A percentile compares a stretch with the other conserved stretches of the same genome.
Conservation (phyloP, 2,113 vertebrate genomes). For the Alethe castanea region DNA sequence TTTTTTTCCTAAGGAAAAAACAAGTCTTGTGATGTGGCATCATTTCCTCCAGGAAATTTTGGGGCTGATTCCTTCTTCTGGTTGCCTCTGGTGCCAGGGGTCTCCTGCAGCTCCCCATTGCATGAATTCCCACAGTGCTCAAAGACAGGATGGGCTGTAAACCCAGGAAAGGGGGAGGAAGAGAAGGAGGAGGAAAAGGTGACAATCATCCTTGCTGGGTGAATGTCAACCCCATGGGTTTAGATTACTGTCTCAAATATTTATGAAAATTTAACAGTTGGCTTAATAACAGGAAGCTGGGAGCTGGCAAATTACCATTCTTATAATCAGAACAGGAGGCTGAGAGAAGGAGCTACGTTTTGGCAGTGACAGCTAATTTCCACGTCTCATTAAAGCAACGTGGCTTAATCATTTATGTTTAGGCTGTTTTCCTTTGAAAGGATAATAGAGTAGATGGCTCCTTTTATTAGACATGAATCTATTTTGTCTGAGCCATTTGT, state of each 20-base stretch:
- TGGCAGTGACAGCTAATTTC: conserved; percentile 49
- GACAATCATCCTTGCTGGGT: not conserved
- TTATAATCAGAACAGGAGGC: conserved; percentile 20
- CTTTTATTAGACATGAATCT: not conserved
- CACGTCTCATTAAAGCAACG: not conserved
- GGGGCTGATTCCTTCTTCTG: not conserved
- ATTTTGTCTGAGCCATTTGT: not conserved
- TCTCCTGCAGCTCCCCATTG: not conserved
- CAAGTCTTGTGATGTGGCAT: not conserved
- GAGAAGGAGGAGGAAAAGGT: not conserved
- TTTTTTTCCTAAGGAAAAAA: not conserved
- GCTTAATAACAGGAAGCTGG: conserved; percentile 46
- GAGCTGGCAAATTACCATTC: conserved; percentile 39
- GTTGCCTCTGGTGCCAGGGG: not conserved
- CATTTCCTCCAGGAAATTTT: not conserved
- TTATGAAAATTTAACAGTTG: conserved; percentile 40
- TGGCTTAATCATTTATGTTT: not conserved
- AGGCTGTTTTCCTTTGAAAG: not conserved
- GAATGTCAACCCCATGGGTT: not conserved
- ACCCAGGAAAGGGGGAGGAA: not conserved
- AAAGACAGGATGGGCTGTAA: not conserved
- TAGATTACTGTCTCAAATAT: not conserved
- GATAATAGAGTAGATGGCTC: not conserved
- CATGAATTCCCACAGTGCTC: not conserved
- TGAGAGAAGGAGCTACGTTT: conserved; percentile 6